phyloP scores from a whole-genome alignment of 1,140 invertebrate species.

The Oncopodura yosiiana region DNA sequence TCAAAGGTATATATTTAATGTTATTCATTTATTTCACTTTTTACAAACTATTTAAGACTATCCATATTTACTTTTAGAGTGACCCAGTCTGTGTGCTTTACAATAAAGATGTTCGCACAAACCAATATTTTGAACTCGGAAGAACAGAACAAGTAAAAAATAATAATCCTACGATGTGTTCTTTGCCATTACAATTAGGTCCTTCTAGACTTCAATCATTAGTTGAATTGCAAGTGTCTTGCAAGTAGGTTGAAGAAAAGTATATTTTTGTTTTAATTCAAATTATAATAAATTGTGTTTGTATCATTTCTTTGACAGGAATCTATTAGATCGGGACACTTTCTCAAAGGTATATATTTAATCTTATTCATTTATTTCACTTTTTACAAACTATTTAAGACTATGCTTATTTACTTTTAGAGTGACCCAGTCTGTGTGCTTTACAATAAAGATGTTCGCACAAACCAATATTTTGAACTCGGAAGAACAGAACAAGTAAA shows the following conservation, averaged over 20 bases:
- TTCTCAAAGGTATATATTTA: constrained; percentile 34
- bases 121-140: constrained; percentile 40
- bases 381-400: no score
- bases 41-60: no score
- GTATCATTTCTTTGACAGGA: constrained; percentile 24
- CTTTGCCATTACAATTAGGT: no score
- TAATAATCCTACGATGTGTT: constrained; percentile 48
- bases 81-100: constrained; percentile 34
- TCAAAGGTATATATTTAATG: no score
- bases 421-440: constrained; percentile 35
- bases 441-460: constrained; percentile 23
- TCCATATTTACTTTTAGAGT: no score
- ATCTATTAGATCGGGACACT: constrained; percentile 30
- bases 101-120: constrained; percentile 21
- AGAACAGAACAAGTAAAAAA: constrained; percentile 48
- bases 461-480: constrained; percentile 37
- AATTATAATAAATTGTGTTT: no score
- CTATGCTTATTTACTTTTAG: no score
- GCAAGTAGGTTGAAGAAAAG: neutral
- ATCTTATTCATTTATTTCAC: no score
- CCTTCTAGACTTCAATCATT: no score
- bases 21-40: no score
- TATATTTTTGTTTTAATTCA: no score
- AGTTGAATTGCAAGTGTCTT: constrained; percentile 7
- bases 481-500: constrained; percentile 47